These are phyloP conservation scores for Oryzias melastigma DNA, from an alignment of 2,113 vertebrate species.

Conservation along the genomic window DNA sequence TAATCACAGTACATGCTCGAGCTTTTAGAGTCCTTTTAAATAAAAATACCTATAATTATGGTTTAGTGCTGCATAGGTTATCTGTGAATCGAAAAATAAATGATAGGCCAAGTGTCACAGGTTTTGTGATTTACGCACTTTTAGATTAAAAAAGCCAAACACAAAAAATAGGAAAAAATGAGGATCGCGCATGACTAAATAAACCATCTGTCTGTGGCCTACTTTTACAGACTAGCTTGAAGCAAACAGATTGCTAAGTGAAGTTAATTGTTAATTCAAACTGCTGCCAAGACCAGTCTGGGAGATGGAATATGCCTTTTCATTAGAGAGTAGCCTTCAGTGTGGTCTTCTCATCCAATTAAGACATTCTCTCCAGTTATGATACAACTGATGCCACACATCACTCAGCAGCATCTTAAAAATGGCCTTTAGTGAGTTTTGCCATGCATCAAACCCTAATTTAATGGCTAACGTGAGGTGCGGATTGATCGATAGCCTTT, in stretches of 20 bases:
- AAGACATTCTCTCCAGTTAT: neutral
- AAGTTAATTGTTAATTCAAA: neutral
- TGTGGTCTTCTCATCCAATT: neutral
- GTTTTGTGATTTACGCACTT: too few relatives aligned
- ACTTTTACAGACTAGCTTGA: neutral
- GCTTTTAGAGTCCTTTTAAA: too few relatives aligned
- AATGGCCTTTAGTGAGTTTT: neutral
- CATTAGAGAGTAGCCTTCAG: neutral
- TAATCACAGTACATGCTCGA: too few relatives aligned
- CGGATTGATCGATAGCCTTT: too few relatives aligned
- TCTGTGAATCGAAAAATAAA: too few relatives aligned
- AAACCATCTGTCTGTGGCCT: neutral
- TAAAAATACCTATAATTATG: too few relatives aligned
- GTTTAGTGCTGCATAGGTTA: too few relatives aligned
- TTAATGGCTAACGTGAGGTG: too few relatives aligned
- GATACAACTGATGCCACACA: neutral
- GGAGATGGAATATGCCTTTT: slow-evolving; percentile 2
- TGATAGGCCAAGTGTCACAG: too few relatives aligned
- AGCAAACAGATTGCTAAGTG: neutral
- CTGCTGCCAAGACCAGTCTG: neutral
- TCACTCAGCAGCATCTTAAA: neutral
- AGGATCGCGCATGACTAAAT: neutral
- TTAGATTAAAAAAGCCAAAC: too few relatives aligned
- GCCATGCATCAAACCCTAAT: neutral
- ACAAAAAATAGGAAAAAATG: too few relatives aligned